Evolutionary conservation across 2,113 vertebrate genomes (phyloP).

Genomic region (Marmota flaviventris): DNA sequence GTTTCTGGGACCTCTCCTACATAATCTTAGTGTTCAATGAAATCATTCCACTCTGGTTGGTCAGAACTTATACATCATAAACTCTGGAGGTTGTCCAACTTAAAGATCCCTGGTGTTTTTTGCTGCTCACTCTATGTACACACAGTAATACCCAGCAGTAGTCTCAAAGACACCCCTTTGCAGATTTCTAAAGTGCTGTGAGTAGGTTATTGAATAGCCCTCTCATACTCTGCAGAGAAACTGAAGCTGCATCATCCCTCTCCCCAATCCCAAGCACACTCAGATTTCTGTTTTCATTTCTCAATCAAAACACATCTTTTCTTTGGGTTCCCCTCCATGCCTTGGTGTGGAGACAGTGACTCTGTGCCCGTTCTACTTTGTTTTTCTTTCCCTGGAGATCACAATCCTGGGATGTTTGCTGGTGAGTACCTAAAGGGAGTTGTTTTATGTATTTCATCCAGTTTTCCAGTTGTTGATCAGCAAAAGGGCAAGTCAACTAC

Average conservation of each 20-base stretch:
- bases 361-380: rapidly evolving
- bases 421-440: not conserved
- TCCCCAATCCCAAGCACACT: not conserved
- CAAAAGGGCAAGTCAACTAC: not conserved
- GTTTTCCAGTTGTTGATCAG: not conserved
- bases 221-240: not conserved
- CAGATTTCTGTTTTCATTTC: not conserved
- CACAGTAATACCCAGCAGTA: not conserved
- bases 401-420: not conserved
- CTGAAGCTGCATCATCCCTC: rapidly evolving
- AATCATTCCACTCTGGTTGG: not conserved
- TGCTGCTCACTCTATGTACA: not conserved
- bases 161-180: not conserved
- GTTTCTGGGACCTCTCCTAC: not conserved
- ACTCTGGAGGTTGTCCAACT: not conserved
- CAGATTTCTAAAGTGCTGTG: not conserved
- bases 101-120: not conserved
- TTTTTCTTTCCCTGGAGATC: not conserved
- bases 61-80: not conserved
- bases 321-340: not conserved
- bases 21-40: not conserved
- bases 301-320: not conserved
- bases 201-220: not conserved
- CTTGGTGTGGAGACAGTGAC: too few relatives aligned
- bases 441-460: not conserved